Conservation (phyloP, 2,113 vertebrate species). For the Podarcis cretensis region DNA sequence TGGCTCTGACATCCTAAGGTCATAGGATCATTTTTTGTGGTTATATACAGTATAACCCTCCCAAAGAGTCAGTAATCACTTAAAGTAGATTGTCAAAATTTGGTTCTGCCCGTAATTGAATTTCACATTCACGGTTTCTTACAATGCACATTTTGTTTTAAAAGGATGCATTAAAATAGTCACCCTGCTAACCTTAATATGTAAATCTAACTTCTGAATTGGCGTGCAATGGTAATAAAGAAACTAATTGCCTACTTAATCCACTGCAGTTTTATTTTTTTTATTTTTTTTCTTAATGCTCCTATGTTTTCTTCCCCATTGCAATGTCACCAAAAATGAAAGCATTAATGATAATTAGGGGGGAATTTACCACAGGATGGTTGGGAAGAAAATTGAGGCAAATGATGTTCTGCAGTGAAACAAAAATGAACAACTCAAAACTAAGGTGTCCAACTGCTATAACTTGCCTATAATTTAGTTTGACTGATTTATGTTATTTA, state of each 20-base stretch:
- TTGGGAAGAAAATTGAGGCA: neutral
- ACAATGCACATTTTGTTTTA: neutral
- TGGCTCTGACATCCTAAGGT: conserved; percentile 3
- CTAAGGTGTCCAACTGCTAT: neutral
- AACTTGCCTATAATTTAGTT: neutral
- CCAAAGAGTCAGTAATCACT: conserved; percentile 12
- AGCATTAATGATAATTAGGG: conserved; percentile 5
- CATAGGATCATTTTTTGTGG: conserved; percentile 11
- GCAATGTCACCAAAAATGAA: conserved; percentile 16
- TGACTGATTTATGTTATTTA: neutral
- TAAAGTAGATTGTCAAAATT: neutral
- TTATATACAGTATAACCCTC: neutral
- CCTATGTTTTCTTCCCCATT: neutral
- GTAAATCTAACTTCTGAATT: conserved; percentile 2
- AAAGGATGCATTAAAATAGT: conserved; percentile 4
- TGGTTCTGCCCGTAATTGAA: neutral
- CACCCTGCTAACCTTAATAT: neutral
- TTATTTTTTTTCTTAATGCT: neutral
- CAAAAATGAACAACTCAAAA: neutral
- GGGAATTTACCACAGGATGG: neutral
- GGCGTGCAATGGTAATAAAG: neutral
- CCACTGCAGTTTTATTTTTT: neutral
- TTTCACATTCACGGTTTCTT: neutral
- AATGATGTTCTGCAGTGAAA: neutral
- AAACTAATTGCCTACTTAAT: neutral